Percentiles rank a stretch among this genome's conserved stretches.
Evolutionary conservation across 2,888 invertebrate species (phyloP).

Genomic region (Cordilura impudica): DNA sequence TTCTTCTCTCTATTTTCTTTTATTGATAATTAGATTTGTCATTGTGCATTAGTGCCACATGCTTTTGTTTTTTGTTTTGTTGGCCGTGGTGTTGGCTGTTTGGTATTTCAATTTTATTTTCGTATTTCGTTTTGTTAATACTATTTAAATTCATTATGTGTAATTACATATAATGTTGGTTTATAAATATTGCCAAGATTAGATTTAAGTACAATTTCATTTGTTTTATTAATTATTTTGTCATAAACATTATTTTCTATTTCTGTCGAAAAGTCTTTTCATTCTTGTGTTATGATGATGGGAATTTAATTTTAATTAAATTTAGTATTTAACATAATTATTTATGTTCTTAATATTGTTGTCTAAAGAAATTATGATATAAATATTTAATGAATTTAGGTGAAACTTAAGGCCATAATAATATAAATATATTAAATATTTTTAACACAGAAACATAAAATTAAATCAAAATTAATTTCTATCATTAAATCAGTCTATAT

Average conservation of each 20-base stretch:
- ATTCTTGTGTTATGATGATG: neutral
- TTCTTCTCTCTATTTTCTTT: neutral
- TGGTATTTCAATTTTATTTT: slow-evolving; percentile 6
- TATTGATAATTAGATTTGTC: slow-evolving; percentile 59
- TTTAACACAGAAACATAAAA: no score
- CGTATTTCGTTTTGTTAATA: slow-evolving; percentile 36
- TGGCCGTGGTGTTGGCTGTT: neutral
- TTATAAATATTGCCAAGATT: slow-evolving; percentile 31
- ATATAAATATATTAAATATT: no score
- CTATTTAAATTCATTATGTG: slow-evolving; percentile 51
- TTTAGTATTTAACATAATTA: neutral
- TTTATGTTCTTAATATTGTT: neutral
- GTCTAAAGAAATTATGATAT: neutral
- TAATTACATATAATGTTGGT: slow-evolving; percentile 34
- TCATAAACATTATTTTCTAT: neutral
- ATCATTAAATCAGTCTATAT: no score
- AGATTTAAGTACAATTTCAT: slow-evolving; percentile 47
- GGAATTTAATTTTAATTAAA: neutral
- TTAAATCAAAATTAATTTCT: no score
- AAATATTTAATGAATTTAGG: no score
- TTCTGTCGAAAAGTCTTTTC: neutral
- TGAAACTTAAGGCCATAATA: no score
- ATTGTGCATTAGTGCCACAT: slow-evolving; percentile 50
- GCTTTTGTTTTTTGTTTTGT: slow-evolving; percentile 43
- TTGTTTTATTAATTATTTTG: slow-evolving; percentile 49